Conservation (phyloP, 92 coral and sea anemone genomes). For the Parazoanthus atlanticus region DNA sequence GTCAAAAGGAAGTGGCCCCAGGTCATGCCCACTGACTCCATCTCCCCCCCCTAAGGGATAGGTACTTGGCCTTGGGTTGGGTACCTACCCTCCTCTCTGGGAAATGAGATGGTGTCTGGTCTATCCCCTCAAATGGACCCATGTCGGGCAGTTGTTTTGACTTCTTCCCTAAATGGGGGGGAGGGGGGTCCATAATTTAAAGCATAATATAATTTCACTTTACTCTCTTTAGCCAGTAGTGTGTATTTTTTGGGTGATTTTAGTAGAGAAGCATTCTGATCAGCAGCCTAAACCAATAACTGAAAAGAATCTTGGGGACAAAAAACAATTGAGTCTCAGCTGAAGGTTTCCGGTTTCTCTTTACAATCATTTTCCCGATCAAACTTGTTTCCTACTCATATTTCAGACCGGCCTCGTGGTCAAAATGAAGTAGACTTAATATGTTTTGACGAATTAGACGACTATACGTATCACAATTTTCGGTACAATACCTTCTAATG, state of each 20-base stretch:
- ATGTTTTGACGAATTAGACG: conserved; percentile 3
- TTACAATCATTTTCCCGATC: background rate
- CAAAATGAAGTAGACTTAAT: background rate
- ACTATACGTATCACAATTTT: background rate
- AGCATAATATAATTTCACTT: background rate
- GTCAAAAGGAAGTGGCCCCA: too few relatives aligned
- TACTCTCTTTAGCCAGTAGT: background rate
- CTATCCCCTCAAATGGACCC: background rate
- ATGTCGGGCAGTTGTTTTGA: background rate
- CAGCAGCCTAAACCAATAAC: background rate
- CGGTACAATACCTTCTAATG: conserved; percentile 6
- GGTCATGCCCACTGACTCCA: background rate
- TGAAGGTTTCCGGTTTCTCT: background rate
- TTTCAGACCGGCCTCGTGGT: background rate
- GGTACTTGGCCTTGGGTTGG: background rate
- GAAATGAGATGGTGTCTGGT: background rate
- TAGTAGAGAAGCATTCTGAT: background rate
- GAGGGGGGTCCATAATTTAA: background rate
- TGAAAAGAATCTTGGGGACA: background rate
- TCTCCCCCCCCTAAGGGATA: background rate
- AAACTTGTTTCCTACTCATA: background rate
- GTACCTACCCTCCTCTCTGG: background rate
- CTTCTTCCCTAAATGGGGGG: background rate
- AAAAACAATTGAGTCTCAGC: background rate
- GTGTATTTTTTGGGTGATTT: background rate